Evolutionary conservation across 2,797 vertebrate species (phyloP), one percentile per base, ranked within the genome.

Genomic region (Alectoris magna): DNA sequence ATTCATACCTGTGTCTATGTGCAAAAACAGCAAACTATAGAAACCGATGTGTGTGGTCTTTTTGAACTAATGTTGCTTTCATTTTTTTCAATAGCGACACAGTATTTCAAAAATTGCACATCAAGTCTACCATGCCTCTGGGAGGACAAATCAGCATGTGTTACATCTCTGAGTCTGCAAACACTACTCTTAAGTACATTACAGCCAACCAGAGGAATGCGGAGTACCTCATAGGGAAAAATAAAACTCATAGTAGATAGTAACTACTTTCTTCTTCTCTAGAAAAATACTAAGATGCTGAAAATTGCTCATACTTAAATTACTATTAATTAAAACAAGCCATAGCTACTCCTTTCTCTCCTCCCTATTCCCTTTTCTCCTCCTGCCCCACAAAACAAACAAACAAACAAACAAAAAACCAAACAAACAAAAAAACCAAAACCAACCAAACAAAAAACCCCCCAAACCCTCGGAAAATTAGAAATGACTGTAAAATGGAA

Each of bases 121-220:
- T 91, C 85, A 94, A 95, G 91, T 88, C 66, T 86, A 90, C 68
- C 74, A 66, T 87, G 93, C 94, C 92, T 96, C 77, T 94, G 91
- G 93, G 93, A 96, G 80, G 91, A 90, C 60, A 95, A 91, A 95
- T 94, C 85, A 92, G 85, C 49, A 55, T 76, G 68, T 81, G 68
- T 66, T 88, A 90, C 56, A 88, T 85, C 87, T 88, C 71, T 69
- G 88, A 87, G 77, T 90, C 91, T 95, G 76, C 62, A 75, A 93
- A 76, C 62, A 82, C 68, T 77, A 83, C 66, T 91, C 62, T 90
- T 91, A 91, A 88, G 78, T 70, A 62, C 53, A 84, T 95, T 92
- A 79, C 59, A 81, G 87, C 89, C 84, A 96, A 87, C 78, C 94
- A 60, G 80, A 93, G 91, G 51, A 94, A 94, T 51, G 15, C 11